Evolutionary conservation across 1,140 invertebrate genomes (phyloP), one percentile per base, ranked within the genome.

Genomic region (Bombus ignitus): DNA sequence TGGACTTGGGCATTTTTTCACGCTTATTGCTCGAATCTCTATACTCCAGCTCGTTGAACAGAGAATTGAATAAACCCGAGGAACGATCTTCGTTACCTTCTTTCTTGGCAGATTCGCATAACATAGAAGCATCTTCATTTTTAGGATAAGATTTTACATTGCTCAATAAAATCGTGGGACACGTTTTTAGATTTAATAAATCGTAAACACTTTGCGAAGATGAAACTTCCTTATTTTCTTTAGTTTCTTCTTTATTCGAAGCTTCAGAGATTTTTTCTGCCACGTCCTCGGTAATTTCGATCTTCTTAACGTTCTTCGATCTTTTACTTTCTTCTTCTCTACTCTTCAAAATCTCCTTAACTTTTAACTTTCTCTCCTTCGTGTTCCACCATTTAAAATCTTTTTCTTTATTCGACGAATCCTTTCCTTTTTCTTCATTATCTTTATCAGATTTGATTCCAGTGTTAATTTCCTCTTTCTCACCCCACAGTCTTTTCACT

Each of bases 401-500:
- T 28, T 90, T 13, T 13, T 72, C 68, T 57, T 65, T 62, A 8
- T 8, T 68, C n/a, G 74, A 15, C 10, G 18, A 37, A 13, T 44
- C 53, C 1, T 39, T 53, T 18, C 75, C 70, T 81, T 80, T 70
- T 22, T 10, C 10, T 35, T 76, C 59, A 18, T 32, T 68, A 37
- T 53, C 18, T 22, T 0, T 22, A 22, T 71, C 13, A n/a, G 68
- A 10, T 22, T 85, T 62, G 4, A 25, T 59, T 53, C 62, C 6
- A 39, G 28, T 12, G 37, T 78, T 62, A 25, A 28, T 62, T 9
- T 70, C 37, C 18, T 72, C 35, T 32, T 44, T 81, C 65, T 77
- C 80, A 0, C 75, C 79, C 92, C 90, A 92, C 79, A 92, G 91
- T 44, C 89, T 68, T 57, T 89, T 80, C n/a, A 91, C 74, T 15